These are phyloP conservation scores for Habroteleia sp. DNA, from an alignment of 2,888 invertebrate species.

Conservation along the genomic window DNA sequence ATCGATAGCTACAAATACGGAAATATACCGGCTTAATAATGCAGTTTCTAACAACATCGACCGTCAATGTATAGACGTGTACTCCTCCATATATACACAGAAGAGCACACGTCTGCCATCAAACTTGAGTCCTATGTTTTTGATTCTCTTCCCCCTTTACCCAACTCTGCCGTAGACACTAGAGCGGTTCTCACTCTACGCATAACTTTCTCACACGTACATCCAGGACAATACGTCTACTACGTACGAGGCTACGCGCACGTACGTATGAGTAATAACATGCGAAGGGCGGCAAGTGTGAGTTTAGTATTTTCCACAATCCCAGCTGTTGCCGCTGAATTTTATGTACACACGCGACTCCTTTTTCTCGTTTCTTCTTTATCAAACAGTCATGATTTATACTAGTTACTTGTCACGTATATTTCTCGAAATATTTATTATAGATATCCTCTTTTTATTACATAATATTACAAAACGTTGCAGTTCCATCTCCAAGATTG, in stretches of 20 bases:
- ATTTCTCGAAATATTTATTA: no score
- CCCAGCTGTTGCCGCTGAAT: constrained; percentile 63
- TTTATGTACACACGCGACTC: constrained; percentile 56
- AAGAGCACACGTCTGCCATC: constrained; percentile 33
- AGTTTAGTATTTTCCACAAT: constrained; percentile 65
- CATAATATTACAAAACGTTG: no score
- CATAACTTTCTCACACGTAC: constrained; percentile 59
- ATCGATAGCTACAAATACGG: constrained; percentile 72
- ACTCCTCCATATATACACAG: constrained; percentile 14
- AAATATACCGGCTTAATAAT: constrained; percentile 73
- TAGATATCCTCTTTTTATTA: no score
- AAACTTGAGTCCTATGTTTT: constrained; percentile 41
- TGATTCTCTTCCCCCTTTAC: constrained; percentile 38
- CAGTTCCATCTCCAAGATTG: no score
- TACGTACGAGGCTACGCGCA: constrained; percentile 20
- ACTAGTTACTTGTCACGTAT: constrained; percentile 52
- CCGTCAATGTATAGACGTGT: constrained; percentile 30
- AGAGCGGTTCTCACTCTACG: constrained; percentile 43
- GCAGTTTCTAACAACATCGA: constrained; percentile 69
- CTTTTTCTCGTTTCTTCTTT: constrained; percentile 57
- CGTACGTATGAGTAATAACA: constrained; percentile 54
- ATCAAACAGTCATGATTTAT: constrained; percentile 58
- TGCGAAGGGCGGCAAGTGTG: constrained; percentile 51
- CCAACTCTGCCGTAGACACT: constrained; percentile 33
- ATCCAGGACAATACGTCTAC: constrained; percentile 30